Evolutionary conservation across 2,888 invertebrate species (phyloP), one percentile per base, ranked within the genome.

Genomic region (Agrotis puta): DNA sequence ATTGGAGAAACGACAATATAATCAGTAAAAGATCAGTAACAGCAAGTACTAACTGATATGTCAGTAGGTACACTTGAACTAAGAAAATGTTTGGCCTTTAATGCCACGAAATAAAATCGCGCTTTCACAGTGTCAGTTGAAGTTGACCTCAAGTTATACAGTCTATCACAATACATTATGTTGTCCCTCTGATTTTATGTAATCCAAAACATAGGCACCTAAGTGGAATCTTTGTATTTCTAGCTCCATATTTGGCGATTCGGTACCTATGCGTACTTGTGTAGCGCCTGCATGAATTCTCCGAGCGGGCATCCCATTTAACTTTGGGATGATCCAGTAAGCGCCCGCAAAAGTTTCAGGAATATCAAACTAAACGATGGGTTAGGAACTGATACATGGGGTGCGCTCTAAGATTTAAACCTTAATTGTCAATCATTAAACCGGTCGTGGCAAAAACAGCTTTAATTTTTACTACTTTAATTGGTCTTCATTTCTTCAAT

Each of bases 1-100:
- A 96, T 56, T 64, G 22, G 45, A 70, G 33, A 84, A 50, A 81
- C 11, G 4, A 66, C 11, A 24, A 66, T 9, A 45, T 57, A 24
- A 54, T 68, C 4, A 73, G 59, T 56, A 77, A n/a, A 47, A 20
- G 18, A 24, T 24, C 20, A 13, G 9, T 16, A 18, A 24, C 16
- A 45, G 3, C 7, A 18, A 24, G 3, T 45, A 33, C 13, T 3
- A 45, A 20, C 13, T 2, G 3, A 16, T 71, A 51, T 0, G 27
- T 58, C 22, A 13, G 13, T n/a, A n/a, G n/a, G n/a, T 33, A 24
- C 9, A 39, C 13, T 33, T 47, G 22, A 59, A 51, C 7, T 20
- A 16, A 6, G 14, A 48, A 39, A 50, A 24, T 9, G 0, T 3
- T 43, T 16, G 27, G 27, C 33, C 33, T 33, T 20, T 18, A 9